Evolutionary conservation across 2,797 vertebrate species (phyloP).

Genomic region (Sorex maritimensis): DNA sequence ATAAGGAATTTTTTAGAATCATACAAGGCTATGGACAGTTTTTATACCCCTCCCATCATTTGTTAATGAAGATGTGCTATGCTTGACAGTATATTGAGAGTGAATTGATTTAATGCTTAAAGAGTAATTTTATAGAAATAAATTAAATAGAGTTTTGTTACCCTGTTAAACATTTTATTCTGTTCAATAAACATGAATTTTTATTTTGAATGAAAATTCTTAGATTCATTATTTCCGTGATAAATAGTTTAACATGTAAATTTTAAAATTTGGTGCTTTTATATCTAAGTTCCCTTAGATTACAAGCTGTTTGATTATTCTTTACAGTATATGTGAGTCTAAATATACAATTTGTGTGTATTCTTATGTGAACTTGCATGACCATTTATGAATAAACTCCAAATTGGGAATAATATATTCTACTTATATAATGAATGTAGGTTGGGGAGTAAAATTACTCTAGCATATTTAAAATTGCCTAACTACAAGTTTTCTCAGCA

Average conservation of each 20-base stretch:
- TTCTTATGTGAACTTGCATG: conserved; percentile 40
- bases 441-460: conserved; percentile 37
- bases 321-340: conserved; percentile 7
- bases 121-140: conserved; percentile 34
- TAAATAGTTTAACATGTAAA: conserved; percentile 42
- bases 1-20: conserved; percentile 16
- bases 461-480: conserved; percentile 48
- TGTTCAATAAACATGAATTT: conserved; percentile 23
- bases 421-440: conserved; percentile 6
- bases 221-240: conserved; percentile 47
- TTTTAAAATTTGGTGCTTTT: conserved; percentile 1
- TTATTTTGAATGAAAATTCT: conserved; percentile 5
- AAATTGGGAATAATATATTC: neutral
- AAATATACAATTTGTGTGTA: neutral
- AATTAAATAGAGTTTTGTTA: conserved; percentile 14
- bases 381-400: conserved; percentile 40
- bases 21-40: neutral
- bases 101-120: conserved; percentile 25
- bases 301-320: conserved; percentile 42
- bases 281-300: neutral
- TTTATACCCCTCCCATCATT: neutral
- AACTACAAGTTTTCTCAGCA: neutral
- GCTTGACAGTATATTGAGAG: neutral
- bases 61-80: neutral
- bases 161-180: neutral